A percentile compares a stretch with the other conserved stretches of the same genome.
phyloP scores from a whole-genome alignment of 1,140 invertebrate species.

The Hylyphantes graminicola region DNA sequence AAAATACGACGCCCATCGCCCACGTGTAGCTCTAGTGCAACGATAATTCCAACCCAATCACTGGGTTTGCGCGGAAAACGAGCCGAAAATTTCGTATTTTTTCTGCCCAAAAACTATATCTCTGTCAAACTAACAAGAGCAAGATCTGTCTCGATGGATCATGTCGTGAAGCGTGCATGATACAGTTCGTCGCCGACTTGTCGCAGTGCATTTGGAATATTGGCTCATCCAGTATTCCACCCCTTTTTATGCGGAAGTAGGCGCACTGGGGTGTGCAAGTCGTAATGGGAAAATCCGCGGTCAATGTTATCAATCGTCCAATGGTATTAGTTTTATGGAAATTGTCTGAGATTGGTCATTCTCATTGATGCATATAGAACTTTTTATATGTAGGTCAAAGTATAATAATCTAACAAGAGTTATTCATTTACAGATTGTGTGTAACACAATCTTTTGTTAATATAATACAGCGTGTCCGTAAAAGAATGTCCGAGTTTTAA shows the following conservation, averaged over 20 bases:
- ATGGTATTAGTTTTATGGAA: not conserved
- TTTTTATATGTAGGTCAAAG: too few relatives aligned
- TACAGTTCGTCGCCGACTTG: slow-evolving; percentile 30
- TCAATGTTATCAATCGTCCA: slow-evolving; percentile 1
- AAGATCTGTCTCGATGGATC: too few relatives aligned
- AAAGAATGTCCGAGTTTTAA: not conserved
- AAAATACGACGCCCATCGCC: too few relatives aligned
- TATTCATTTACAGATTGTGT: too few relatives aligned
- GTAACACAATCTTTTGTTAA: not conserved
- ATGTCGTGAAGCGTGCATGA: slow-evolving; percentile 22
- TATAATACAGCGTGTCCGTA: not conserved
- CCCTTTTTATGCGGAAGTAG: not conserved
- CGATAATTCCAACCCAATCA: too few relatives aligned
- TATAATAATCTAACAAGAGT: too few relatives aligned
- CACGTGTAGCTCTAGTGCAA: too few relatives aligned
- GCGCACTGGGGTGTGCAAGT: not conserved
- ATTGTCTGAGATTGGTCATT: not conserved
- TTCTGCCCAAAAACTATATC: too few relatives aligned
- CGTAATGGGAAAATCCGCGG: not conserved
- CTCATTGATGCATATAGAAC: not conserved
- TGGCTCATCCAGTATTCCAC: not conserved
- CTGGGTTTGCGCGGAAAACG: too few relatives aligned
- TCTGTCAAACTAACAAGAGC: too few relatives aligned
- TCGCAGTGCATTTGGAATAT: slow-evolving; percentile 36
- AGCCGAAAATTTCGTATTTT: too few relatives aligned